Evolutionary conservation across 2,797 vertebrate species (phyloP).

Genomic region (Momotus momota): DNA sequence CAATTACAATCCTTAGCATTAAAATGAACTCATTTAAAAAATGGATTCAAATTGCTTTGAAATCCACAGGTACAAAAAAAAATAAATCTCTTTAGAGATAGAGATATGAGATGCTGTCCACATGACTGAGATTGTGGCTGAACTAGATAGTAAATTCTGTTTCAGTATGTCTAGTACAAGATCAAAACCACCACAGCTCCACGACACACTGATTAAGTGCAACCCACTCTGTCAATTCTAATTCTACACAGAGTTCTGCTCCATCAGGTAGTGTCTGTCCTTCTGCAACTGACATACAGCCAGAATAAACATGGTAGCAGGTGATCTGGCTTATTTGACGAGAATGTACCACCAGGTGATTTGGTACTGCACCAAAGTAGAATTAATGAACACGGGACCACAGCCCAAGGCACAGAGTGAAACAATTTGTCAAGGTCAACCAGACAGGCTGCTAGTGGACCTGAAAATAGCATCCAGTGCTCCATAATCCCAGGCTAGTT

Average conservation of each 20-base stretch:
- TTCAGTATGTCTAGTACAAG: constrained; percentile 8
- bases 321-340: background rate
- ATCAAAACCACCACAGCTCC: constrained; percentile 51
- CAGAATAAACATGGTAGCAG: background rate
- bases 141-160: background rate
- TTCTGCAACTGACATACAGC: background rate
- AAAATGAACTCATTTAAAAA: background rate
- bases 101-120: background rate
- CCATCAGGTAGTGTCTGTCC: constrained; percentile 21
- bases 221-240: constrained; percentile 9
- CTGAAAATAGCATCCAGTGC: background rate
- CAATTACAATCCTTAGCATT: background rate
- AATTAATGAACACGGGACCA: background rate
- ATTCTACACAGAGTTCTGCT: background rate
- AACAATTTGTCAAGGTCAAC: constrained; percentile 52
- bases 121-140: background rate
- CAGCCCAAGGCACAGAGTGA: background rate
- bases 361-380: background rate
- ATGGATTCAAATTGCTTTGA: background rate
- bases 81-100: background rate
- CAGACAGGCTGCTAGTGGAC: background rate
- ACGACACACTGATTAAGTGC: background rate
- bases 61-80: background rate
- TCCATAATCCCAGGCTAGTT: background rate
- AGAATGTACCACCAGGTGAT: background rate